Conservation (phyloP, 2,113 vertebrate genomes). For the Pagrus major region DNA sequence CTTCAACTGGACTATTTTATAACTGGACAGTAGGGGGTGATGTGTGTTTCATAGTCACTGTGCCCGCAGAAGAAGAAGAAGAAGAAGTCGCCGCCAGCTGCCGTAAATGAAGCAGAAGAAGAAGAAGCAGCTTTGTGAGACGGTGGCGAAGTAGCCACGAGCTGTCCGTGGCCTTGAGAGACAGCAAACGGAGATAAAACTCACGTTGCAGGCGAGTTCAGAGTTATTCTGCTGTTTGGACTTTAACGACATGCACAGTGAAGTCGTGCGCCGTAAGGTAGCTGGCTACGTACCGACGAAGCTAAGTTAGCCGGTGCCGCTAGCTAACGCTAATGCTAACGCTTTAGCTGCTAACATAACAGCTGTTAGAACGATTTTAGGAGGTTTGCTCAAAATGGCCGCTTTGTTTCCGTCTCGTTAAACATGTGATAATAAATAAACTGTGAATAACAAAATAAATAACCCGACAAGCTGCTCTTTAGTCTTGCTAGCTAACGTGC, state of each 20-base stretch:
- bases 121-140: neutral
- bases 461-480: too few species aligned
- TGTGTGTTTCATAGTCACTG: neutral
- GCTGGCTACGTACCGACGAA: too few species aligned
- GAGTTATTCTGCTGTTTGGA: rapidly evolving
- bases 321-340: neutral
- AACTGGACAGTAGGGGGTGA: neutral
- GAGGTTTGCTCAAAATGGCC: too few species aligned
- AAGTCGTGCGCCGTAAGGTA: rapidly evolving
- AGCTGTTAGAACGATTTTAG: too few species aligned
- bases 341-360: neutral
- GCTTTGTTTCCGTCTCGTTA: too few species aligned
- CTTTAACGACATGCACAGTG: neutral
- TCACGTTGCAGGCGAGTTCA: slow-evolving; percentile 12
- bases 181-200: neutral
- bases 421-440: too few species aligned
- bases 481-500: too few species aligned
- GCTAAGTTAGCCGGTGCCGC: too few species aligned
- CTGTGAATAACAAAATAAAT: too few species aligned
- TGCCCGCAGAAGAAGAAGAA: neutral
- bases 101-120: slow-evolving; percentile 7
- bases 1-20: neutral
- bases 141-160: neutral
- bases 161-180: neutral
- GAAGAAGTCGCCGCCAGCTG: neutral